Evolutionary conservation across 2,797 vertebrate genomes (phyloP).

Genomic region (Chelidonichthys spinosus): DNA sequence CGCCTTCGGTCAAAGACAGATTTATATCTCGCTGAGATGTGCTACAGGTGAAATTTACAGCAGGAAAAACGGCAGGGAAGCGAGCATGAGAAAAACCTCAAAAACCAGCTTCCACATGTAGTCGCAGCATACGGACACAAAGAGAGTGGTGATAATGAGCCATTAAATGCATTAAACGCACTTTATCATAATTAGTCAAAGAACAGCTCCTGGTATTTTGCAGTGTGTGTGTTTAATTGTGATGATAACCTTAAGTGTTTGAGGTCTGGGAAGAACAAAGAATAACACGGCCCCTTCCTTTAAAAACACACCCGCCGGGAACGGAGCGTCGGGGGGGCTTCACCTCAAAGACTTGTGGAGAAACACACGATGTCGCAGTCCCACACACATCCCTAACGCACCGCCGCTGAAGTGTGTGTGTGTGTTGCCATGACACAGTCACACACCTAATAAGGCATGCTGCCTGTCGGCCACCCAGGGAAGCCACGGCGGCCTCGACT

Average conservation of each 20-base stretch:
- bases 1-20: slow-evolving; percentile 35
- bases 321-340: slow-evolving; percentile 51
- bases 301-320: slow-evolving; percentile 59
- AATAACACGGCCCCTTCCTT: slow-evolving; percentile 68
- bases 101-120: slow-evolving; percentile 7
- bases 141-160: neutral
- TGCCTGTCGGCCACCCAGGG: slow-evolving; percentile 30
- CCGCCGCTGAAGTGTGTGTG: neutral
- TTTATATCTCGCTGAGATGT: slow-evolving; percentile 35
- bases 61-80: slow-evolving; percentile 33
- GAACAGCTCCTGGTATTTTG: slow-evolving; percentile 6
- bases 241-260: slow-evolving; percentile 59
- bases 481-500: neutral
- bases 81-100: neutral
- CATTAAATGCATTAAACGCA: slow-evolving; percentile 7
- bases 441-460: slow-evolving; percentile 43
- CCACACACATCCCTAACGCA: slow-evolving; percentile 1
- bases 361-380: neutral
- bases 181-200: neutral
- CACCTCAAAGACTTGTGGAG: slow-evolving; percentile 40
- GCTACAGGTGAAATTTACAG: slow-evolving; percentile 41
- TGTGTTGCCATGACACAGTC: slow-evolving; percentile 12
- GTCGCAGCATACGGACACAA: neutral
- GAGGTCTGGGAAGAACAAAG: slow-evolving; percentile 60
- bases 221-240: slow-evolving; percentile 28